Conservation (phyloP, 2,797 vertebrate species). For the Cheirogaleus major region DNA sequence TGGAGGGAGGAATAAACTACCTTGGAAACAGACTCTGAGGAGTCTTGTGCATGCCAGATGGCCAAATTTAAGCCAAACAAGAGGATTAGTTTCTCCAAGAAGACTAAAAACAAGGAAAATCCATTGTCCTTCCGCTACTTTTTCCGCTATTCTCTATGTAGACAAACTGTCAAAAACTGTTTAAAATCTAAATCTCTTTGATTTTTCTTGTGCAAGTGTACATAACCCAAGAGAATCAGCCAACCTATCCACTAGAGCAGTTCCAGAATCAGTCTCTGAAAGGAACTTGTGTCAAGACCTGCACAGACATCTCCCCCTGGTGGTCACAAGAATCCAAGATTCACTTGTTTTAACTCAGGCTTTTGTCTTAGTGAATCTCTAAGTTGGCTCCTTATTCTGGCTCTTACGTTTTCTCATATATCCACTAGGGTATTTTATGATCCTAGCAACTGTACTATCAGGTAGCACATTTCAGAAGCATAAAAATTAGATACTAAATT, state of each 20-base stretch:
- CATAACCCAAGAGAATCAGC: not conserved
- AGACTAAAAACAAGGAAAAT: not conserved
- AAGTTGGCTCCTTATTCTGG: not conserved
- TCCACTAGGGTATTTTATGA: not conserved
- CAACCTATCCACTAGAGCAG: not conserved
- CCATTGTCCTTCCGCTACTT: not conserved
- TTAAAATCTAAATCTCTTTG: not conserved
- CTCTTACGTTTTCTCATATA: not conserved
- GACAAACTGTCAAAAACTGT: not conserved
- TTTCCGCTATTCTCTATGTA: not conserved
- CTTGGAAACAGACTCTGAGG: not conserved
- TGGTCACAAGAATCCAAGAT: conserved; percentile 31
- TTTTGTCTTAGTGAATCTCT: not conserved
- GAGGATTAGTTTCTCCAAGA: not conserved
- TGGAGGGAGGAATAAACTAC: not conserved
- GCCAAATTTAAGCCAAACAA: not conserved
- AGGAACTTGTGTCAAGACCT: not conserved
- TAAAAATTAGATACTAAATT: not conserved
- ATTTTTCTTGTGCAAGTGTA: not conserved
- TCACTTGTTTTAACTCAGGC: not conserved
- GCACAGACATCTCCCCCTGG: conserved; percentile 53
- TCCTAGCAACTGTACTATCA: not conserved
- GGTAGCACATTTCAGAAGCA: not conserved
- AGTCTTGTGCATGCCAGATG: not conserved
- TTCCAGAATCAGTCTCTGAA: not conserved